phyloP scores from a whole-genome alignment of 2,888 invertebrate genomes.

The Chirona hameri region DNA sequence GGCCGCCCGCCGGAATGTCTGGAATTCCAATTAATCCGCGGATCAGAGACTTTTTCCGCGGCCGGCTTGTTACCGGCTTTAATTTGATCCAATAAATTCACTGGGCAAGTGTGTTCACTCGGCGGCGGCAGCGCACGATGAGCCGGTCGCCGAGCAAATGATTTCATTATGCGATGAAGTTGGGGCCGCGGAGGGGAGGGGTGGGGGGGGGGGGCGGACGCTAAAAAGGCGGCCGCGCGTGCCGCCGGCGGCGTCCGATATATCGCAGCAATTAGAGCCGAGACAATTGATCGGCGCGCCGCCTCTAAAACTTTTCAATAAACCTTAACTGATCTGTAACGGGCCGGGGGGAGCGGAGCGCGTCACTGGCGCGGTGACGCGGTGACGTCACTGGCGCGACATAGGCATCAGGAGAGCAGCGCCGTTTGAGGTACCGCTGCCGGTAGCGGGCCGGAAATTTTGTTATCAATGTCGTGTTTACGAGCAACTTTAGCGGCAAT shows the following conservation, averaged over 20 bases:
- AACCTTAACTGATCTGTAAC: neutral
- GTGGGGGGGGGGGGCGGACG: neutral
- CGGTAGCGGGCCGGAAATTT: neutral
- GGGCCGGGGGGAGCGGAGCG: neutral
- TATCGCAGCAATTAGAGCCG: neutral
- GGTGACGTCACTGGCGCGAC: neutral
- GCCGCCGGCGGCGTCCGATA: neutral
- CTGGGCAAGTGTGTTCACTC: conserved; percentile 13
- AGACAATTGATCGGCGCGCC: neutral
- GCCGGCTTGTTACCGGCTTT: conserved; percentile 23
- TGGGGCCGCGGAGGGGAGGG: too few relatives aligned
- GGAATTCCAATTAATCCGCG: conserved; percentile 27
- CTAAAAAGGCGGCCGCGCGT: neutral
- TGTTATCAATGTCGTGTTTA: conserved; percentile 1
- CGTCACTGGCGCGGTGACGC: neutral
- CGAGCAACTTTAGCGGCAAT: neutral
- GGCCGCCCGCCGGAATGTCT: conserved; percentile 12
- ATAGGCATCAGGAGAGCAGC: neutral
- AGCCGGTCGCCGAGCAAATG: neutral
- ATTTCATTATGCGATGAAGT: conserved; percentile 28
- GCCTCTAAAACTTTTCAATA: conserved; percentile 25
- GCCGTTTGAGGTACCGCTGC: neutral
- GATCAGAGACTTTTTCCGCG: conserved; percentile 27
- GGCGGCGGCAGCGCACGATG: neutral
- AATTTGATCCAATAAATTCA: conserved; percentile 29